These are phyloP conservation scores for Ammodytes dubius DNA, from an alignment of 2,113 vertebrate genomes.

Conservation along the genomic window DNA sequence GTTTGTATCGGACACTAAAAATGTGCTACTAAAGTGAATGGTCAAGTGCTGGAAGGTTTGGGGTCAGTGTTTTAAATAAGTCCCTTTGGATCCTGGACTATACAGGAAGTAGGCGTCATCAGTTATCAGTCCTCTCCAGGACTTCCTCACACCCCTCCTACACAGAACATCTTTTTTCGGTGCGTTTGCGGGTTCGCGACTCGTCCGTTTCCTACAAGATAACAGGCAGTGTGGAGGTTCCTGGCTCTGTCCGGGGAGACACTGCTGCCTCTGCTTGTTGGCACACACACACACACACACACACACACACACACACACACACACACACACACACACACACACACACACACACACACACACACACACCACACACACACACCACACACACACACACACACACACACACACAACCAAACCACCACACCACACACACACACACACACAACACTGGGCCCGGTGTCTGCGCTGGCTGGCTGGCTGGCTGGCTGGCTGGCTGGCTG, in stretches of 20 bases:
- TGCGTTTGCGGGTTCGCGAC: conserved; percentile 22
- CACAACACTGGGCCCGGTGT: conserved; percentile 4
- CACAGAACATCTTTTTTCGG: conserved; percentile 14
- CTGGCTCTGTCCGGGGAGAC: neutral
- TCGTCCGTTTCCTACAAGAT: conserved; percentile 66
- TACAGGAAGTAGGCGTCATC: conserved; percentile 9
- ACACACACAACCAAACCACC: too few species aligned
- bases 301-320: too few species aligned
- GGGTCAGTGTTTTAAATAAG: neutral
- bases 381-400: too few species aligned
- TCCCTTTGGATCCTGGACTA: neutral
- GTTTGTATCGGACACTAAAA: neutral
- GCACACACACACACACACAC: neutral
- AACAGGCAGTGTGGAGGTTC: conserved; percentile 18
- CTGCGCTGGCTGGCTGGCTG: conserved; percentile 1
- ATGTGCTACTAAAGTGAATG: neutral
- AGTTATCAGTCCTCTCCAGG: conserved; percentile 61
- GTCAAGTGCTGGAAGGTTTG: neutral
- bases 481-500: neutral
- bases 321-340: too few species aligned
- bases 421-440: too few species aligned
- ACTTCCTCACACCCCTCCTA: conserved; percentile 51
- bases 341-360: too few species aligned
- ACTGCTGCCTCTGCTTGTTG: neutral
- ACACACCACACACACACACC: too few species aligned